Conservation (phyloP, 2,113 vertebrate species). For the Callochromis pleurospilus region DNA sequence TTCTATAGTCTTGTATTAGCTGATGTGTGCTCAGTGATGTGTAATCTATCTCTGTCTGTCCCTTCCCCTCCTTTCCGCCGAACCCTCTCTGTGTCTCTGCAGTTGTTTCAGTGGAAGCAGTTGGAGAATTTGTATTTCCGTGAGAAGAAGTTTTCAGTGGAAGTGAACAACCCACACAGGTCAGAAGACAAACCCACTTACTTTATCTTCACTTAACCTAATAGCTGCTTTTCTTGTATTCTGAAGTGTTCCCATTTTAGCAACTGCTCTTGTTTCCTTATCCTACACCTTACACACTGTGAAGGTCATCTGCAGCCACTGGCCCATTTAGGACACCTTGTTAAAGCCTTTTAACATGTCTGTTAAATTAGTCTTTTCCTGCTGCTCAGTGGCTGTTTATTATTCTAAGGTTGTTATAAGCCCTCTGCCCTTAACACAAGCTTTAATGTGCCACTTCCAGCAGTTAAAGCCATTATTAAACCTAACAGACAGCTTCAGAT, state of each 20-base stretch:
- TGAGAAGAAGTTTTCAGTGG: conserved; percentile 98
- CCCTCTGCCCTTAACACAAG: neutral
- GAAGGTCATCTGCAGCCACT: conserved; percentile 16
- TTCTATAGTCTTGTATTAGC: neutral
- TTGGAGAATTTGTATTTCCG: conserved; percentile 98
- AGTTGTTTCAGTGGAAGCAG: conserved; percentile 98
- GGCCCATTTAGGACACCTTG: neutral
- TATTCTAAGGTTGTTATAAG: neutral
- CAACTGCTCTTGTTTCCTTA: neutral
- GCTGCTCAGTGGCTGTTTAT: neutral
- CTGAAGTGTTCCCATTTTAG: conserved; percentile 23
- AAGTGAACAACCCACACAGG: conserved; percentile 94
- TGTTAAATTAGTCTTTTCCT: conserved; percentile 30
- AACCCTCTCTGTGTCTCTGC: conserved; percentile 15
- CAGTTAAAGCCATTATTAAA: conserved; percentile 9
- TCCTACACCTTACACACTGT: neutral
- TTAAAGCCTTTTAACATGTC: conserved; percentile 18
- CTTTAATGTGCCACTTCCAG: conserved; percentile 1
- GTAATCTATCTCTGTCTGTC: neutral
- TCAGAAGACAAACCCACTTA: conserved; percentile 56
- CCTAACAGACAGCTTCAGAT: conserved; percentile 3
- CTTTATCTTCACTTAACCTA: neutral
- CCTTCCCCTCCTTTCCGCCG: neutral
- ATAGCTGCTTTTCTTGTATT: neutral
- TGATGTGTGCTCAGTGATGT: conserved; percentile 8